phyloP scores from a whole-genome alignment of 2,888 invertebrate species.

The Conistra vaccinii region DNA sequence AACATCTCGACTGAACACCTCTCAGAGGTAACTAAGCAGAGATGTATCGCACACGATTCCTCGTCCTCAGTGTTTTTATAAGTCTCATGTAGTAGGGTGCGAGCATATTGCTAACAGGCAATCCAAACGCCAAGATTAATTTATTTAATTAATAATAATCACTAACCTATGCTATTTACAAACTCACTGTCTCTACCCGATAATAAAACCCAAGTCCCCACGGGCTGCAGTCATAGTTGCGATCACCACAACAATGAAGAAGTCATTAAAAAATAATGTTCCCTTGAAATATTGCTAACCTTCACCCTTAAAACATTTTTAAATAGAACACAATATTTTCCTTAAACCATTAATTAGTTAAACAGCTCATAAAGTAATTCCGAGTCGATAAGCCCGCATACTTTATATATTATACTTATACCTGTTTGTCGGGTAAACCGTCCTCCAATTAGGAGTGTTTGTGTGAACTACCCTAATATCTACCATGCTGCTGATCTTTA shows the following conservation, averaged over 20 bases:
- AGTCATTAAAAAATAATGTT: background rate
- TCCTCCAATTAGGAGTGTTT: conserved; percentile 46
- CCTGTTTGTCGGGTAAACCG: conserved; percentile 28
- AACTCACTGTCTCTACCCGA: background rate
- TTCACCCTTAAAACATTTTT: conserved; percentile 1
- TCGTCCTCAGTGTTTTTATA: too few species aligned
- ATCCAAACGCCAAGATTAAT: background rate
- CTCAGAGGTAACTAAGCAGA: too few species aligned
- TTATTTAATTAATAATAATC: too few species aligned
- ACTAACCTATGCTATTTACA: background rate
- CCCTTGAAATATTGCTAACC: background rate
- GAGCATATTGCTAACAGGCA: too few species aligned
- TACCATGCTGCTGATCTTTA: conserved; percentile 5
- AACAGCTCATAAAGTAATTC: conserved; percentile 29
- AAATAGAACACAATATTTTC: background rate
- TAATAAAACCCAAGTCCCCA: background rate
- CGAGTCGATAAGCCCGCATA: conserved; percentile 36
- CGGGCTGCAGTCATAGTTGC: background rate
- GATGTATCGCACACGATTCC: too few species aligned
- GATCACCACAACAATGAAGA: background rate
- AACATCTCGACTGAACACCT: too few species aligned
- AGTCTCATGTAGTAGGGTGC: too few species aligned
- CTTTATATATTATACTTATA: conserved; percentile 25
- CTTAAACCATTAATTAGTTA: conserved; percentile 18
- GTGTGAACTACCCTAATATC: conserved; percentile 36